Conservation (phyloP, 2,113 vertebrate genomes). For the Rutilus rutilus region DNA sequence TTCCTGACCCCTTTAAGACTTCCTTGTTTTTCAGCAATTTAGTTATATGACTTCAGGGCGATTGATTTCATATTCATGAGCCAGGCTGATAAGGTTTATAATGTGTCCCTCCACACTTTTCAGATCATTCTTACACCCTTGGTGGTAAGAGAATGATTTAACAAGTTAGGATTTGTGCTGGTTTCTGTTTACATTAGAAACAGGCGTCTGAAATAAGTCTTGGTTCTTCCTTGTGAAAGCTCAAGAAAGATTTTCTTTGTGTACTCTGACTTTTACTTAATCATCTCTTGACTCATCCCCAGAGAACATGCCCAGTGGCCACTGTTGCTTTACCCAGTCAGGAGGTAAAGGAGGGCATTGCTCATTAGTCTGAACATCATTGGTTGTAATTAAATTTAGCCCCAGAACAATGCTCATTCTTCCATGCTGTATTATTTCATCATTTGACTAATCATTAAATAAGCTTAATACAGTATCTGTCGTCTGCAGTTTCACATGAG, state of each 20-base stretch:
- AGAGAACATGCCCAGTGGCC: conserved; percentile 49
- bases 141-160: conserved; percentile 9
- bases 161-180: conserved; percentile 1
- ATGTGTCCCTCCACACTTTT: neutral
- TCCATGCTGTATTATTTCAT: conserved; percentile 45
- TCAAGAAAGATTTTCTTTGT: conserved; percentile 15
- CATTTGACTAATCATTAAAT: conserved; percentile 44
- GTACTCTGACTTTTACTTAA: conserved; percentile 38
- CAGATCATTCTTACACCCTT: neutral
- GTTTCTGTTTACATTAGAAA: neutral
- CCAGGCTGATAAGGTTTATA: neutral
- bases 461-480: conserved; percentile 18
- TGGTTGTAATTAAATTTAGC: conserved; percentile 51
- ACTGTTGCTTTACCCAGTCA: conserved; percentile 40
- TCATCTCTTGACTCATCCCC: conserved; percentile 46
- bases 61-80: neutral
- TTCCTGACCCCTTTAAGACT: neutral
- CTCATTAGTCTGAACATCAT: conserved; percentile 44
- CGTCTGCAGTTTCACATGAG: conserved; percentile 8
- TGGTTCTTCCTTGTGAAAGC: neutral
- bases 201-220: conserved; percentile 25
- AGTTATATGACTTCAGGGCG: neutral
- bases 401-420: conserved; percentile 41
- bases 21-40: neutral
- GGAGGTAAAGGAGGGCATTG: conserved; percentile 9